Evolutionary conservation across 2,888 invertebrate genomes (phyloP), one percentile per base, ranked within the genome.

Genomic region (Oegoconia quadripuncta): DNA sequence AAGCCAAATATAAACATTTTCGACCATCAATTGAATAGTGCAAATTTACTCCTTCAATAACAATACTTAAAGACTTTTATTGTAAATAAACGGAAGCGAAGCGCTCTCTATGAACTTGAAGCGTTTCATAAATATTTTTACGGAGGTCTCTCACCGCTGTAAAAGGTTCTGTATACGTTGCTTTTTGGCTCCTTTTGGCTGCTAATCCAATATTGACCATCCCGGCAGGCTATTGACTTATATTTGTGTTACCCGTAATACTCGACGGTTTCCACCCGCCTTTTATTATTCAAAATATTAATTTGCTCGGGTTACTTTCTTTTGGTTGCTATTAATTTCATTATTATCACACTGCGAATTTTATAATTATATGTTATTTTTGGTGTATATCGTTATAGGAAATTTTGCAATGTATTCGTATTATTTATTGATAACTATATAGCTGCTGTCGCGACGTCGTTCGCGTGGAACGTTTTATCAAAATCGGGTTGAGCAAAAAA

Each of bases 141-240:
- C 68, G 55, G 66, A 60, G 66, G 59, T n/a, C n/a, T 78, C 71
- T 80, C 80, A 81, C 84, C 78, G 76, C 80, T 75, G 81, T 86
- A 82, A 86, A 87, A 87, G 86, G 86, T 87, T 87, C 84, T 87
- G 87, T 87, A 87, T 84, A 87, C 87, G 87, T 82, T 80, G 87
- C 86, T 84, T 87, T 86, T 86, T 84, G 84, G 75, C 80, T 87
- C 87, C 86, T 87, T 87, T 87, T 83, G 84, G 68, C 74, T 62
- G 84, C 72, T 87, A 86, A 87, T 86, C 86, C 79, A 87, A 87
- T 87, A 87, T 87, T 87, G 86, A 87, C 87, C 86, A 76, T 64
- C 77, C 81, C 76, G 73, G 64, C 64, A 79, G 80, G 82, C 86
- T 87, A 87, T 84, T 86, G 87, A 87, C 84, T 87, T 84, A 67